phyloP scores from a whole-genome alignment of 2,797 vertebrate genomes.

The Triplophysa yarkandensis region DNA sequence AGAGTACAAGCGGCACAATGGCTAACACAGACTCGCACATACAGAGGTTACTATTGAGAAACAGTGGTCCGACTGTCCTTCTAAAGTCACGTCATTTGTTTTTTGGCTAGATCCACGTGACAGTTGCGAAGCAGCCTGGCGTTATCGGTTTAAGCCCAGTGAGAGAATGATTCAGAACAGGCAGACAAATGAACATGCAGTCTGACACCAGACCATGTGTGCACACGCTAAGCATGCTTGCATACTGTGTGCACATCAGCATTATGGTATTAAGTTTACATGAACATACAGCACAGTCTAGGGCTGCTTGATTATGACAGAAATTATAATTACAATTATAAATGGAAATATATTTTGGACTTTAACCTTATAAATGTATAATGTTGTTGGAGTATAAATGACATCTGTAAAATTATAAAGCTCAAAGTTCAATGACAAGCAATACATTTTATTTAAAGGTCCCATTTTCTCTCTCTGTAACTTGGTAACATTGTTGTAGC shows the following conservation, averaged over 20 bases:
- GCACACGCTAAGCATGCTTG: not conserved
- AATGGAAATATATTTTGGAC: too few species aligned
- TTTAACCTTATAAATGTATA: too few species aligned
- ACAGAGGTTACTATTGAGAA: slow-evolving; percentile 30
- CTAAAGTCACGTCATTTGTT: slow-evolving; percentile 22
- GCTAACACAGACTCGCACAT: slow-evolving; percentile 36
- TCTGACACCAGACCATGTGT: not conserved
- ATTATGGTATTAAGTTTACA: not conserved
- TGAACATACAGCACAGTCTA: not conserved
- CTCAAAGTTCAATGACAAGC: too few species aligned
- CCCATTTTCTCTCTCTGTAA: too few species aligned
- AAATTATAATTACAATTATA: too few species aligned
- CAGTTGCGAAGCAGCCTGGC: slow-evolving; percentile 52
- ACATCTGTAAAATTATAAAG: too few species aligned
- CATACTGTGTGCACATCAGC: slow-evolving; percentile 11
- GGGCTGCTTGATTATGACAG: too few species aligned
- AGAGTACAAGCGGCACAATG: slow-evolving; percentile 43
- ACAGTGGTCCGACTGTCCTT: slow-evolving; percentile 39
- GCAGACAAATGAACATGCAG: slow-evolving; percentile 33
- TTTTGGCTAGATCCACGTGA: slow-evolving; percentile 37
- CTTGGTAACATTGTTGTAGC: too few species aligned
- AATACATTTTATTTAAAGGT: too few species aligned
- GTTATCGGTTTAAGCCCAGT: slow-evolving; percentile 38
- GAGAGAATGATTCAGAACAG: slow-evolving; percentile 22
- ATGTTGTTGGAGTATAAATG: too few species aligned